Evolutionary conservation across 2,797 vertebrate genomes (phyloP), one percentile per base, ranked within the genome.

Genomic region (Poeciliopsis paucimaculata): DNA sequence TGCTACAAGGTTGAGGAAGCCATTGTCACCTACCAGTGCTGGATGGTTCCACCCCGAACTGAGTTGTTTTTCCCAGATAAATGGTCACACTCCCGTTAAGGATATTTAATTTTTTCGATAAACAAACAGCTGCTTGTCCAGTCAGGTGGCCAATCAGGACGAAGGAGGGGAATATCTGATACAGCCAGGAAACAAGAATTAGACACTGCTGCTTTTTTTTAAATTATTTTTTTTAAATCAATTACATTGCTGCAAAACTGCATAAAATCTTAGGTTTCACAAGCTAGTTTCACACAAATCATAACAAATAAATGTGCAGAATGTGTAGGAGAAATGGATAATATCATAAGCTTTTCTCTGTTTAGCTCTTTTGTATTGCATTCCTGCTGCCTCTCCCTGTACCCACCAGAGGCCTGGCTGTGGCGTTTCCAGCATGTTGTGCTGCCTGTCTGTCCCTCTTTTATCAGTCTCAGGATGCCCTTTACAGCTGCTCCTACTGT

Each of bases 371-470:
- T 64, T 28, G 36, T 10, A 4, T 39, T 62, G 47, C 49, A 31
- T 77, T 76, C 68, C 77, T 82, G 72, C 73, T 82, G 26, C 45
- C 73, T 82, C 75, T 20, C 3, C 80, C 75, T 75, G 45, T 83
- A 28, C 46, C 36, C 15, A 66, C 79, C 39, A 60, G 84, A 86
- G 83, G 84, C 84, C 84, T 12, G 11, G 36, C 36, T 89, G 84
- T 83, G 82, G 55, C 80, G 89, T 85, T 89, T 83, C 79, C 78
- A 60, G 53, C 28, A 9, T 77, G 85, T 66, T 46, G 64, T 82
- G 28, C 77, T 26, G 45, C 78, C 53, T 91, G 90, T 91, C 90
- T 88, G 85, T 86, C 84, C 89, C 77, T 84, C 82, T 91, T 92
- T 81, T 79, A 79, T 93, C 91, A 89, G 79, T 51, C 57, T 72